phyloP scores from a whole-genome alignment of 2,113 vertebrate species.

The Todiramphus saurophagus region DNA sequence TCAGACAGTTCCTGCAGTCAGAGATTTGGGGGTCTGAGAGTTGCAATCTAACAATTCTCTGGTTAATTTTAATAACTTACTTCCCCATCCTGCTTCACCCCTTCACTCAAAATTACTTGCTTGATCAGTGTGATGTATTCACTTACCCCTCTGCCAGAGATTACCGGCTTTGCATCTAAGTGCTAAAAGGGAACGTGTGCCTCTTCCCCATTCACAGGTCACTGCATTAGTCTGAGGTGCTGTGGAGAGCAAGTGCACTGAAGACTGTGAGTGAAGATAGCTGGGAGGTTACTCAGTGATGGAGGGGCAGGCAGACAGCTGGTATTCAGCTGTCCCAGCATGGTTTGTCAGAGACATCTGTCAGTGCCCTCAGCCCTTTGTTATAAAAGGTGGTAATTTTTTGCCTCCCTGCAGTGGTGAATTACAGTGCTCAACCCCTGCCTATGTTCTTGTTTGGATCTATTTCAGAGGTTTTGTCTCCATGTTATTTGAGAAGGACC shows the following conservation, averaged over 20 bases:
- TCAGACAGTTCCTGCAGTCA: background rate
- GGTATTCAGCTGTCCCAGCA: constrained; percentile 21
- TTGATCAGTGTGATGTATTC: background rate
- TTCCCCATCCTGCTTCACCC: background rate
- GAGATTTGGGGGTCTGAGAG: background rate
- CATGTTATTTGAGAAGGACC: background rate
- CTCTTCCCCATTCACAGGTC: background rate
- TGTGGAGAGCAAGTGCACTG: background rate
- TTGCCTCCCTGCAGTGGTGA: constrained; percentile 38
- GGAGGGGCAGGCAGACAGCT: background rate
- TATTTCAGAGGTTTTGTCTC: background rate
- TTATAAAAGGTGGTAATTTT: constrained; percentile 34
- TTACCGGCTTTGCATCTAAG: background rate
- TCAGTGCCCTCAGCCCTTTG: background rate
- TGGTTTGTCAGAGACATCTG: constrained; percentile 26
- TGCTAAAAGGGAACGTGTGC: background rate
- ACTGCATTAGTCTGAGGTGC: background rate
- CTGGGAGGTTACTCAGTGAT: background rate
- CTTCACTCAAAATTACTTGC: background rate
- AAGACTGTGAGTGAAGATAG: background rate
- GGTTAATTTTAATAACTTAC: background rate
- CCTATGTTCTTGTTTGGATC: constrained; percentile 12
- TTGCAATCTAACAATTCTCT: background rate
- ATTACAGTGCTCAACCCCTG: constrained; percentile 5
- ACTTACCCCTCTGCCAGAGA: background rate